Evolutionary conservation across 2,888 invertebrate species (phyloP).

Genomic region (Thumatha senex): DNA sequence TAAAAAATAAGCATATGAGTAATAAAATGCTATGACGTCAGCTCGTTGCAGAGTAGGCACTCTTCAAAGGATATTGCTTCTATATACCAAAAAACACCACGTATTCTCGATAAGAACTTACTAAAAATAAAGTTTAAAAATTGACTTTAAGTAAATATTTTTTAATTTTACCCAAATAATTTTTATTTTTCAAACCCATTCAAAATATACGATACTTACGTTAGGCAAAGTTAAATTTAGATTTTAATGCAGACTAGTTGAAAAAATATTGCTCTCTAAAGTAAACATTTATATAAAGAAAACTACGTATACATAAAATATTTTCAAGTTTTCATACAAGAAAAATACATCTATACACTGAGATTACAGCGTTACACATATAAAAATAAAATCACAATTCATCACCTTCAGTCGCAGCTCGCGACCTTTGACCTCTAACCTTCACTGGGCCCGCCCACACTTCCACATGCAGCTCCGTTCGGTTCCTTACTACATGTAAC

Average conservation of each 20-base stretch:
- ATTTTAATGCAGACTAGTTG: too few relatives aligned
- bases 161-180: too few relatives aligned
- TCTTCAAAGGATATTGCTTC: not conserved
- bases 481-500: conserved; percentile 56
- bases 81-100: too few relatives aligned
- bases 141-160: too few relatives aligned
- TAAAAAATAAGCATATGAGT: too few relatives aligned
- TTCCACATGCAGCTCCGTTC: conserved; percentile 18
- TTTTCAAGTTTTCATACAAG: conserved; percentile 59
- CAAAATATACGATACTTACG: too few relatives aligned
- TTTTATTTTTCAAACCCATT: too few relatives aligned
- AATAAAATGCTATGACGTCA: too few relatives aligned
- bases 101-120: too few relatives aligned
- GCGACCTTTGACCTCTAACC: conserved; percentile 34
- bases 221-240: too few relatives aligned
- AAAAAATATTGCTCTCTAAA: conserved; percentile 67
- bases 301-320: conserved; percentile 66
- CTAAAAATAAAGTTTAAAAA: too few relatives aligned
- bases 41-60: too few relatives aligned
- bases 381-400: conserved; percentile 76
- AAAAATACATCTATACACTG: conserved; percentile 66
- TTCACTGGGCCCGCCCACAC: conserved; percentile 51
- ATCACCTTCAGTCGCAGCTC: conserved; percentile 49
- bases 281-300: conserved; percentile 60
- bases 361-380: conserved; percentile 67